A percentile compares a stretch with the other conserved stretches of the same genome.
phyloP scores from a whole-genome alignment of 2,113 vertebrate species.

The Macquaria australasica region DNA sequence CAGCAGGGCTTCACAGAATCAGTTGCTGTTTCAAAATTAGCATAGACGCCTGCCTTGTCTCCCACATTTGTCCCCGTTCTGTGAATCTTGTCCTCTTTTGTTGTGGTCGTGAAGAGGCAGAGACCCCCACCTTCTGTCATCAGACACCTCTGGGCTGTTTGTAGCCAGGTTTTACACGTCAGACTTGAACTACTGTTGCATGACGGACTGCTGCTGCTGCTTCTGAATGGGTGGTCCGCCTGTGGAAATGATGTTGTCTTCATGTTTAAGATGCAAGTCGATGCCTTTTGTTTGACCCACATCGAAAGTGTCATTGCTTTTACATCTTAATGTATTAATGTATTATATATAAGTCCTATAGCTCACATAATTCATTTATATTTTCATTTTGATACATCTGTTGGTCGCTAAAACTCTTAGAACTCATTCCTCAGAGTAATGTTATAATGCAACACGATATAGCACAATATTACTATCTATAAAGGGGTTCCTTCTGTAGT shows the following conservation, averaged over 20 bases:
- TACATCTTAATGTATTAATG: too few relatives aligned
- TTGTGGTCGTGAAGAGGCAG: not conserved
- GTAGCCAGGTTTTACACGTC: conserved; percentile 32
- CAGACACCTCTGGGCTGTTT: not conserved
- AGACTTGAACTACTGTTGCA: conserved; percentile 11
- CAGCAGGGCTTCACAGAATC: not conserved
- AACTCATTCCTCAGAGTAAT: too few relatives aligned
- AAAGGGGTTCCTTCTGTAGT: too few relatives aligned
- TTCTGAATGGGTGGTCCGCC: not conserved
- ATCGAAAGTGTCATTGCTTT: not conserved
- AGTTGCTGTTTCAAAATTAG: conserved; percentile 6
- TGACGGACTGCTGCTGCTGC: not conserved
- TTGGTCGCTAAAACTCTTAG: too few relatives aligned
- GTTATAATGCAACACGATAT: too few relatives aligned
- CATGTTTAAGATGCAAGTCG: not conserved
- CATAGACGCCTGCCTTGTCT: not conserved
- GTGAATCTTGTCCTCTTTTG: conserved; percentile 25
- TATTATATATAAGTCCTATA: too few relatives aligned
- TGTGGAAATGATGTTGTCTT: not conserved
- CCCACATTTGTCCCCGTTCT: not conserved
- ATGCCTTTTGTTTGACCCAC: not conserved
- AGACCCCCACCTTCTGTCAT: not conserved
- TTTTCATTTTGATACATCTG: too few relatives aligned
- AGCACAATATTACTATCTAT: too few relatives aligned
- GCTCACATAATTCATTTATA: too few relatives aligned